Conservation (phyloP, 2,113 vertebrate species). For the Cariama cristata region DNA sequence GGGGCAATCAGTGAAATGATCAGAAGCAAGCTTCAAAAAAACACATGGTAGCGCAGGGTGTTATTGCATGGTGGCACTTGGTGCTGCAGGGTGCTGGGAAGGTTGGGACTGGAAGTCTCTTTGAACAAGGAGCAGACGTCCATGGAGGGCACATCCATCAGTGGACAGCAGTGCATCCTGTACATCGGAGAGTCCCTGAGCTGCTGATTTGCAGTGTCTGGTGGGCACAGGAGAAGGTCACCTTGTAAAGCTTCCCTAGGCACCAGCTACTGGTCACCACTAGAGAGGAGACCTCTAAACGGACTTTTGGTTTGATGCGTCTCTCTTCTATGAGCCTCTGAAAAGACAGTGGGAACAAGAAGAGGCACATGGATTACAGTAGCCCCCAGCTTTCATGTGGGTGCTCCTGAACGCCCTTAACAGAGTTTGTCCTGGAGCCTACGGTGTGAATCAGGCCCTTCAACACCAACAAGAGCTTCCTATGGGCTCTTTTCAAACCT, state of each 20-base stretch:
- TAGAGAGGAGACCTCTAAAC: background rate
- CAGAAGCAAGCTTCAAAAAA: background rate
- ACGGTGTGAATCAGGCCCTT: background rate
- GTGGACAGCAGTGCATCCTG: background rate
- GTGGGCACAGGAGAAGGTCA: background rate
- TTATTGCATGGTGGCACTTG: background rate
- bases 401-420: background rate
- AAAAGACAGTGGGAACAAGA: background rate
- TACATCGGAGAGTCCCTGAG: background rate
- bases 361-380: background rate
- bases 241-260: background rate
- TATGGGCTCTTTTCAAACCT: background rate
- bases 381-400: background rate
- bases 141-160: background rate
- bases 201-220: background rate
- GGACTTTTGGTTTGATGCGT: background rate
- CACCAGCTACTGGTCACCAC: rapidly evolving
- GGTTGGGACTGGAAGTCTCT: background rate
- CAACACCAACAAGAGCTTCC: background rate
- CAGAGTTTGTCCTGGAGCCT: background rate
- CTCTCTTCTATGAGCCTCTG: background rate
- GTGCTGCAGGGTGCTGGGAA: background rate
- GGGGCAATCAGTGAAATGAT: background rate
- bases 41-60: rapidly evolving
- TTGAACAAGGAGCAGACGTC: background rate